Base-by-base conservation (phyloP, 2,113 vertebrate genomes). In the Microcebus griseorufus region DNA sequence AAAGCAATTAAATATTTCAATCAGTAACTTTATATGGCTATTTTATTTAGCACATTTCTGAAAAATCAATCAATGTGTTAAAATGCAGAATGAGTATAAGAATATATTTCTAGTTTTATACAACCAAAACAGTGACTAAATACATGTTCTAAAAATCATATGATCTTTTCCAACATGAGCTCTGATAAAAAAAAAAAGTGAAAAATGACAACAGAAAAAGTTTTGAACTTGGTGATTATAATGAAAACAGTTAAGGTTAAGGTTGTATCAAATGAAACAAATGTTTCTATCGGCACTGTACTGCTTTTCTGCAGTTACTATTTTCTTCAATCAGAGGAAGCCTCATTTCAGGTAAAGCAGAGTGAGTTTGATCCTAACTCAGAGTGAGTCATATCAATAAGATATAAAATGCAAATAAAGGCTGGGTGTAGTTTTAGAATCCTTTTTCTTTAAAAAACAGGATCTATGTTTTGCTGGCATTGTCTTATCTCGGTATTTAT, bases 1-100 rank as follows among this genome's bases (percentile, higher is more conserved):
- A 96, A 97, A 64, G 89, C 80, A 98, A 98, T 97, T 98, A 97
- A 97, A 69, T 97, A 98, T 95, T 98, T 98, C 92, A 73, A 97
- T 98, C 93, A 82, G 95, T 98, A 98, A 97, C 73, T 97, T 96
- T 95, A 87, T 93, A 83, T 32, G 78, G n/a, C 95, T 96, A 92
- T 95, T 97, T 98, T 98, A 97, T 96, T 97, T 96, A 98, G 84
- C 97, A 97, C 39, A 90, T 55, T 96, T 97, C 72, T 98, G 90
- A 90, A 97, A 96, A 94, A 95, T 94, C 18, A 98, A 93, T 76
- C 93, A 88, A 81, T 88, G 92, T 10, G 17, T 88, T 97, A 85
- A 83, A 69, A 95, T 92, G 48, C 34, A 60, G 18, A 96, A 93
- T 80, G 96, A 72, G 69, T 58, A 93, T 39, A 95, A 53, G 81